These are phyloP conservation scores for Drosophila setifemur DNA, from an alignment of 1,140 invertebrate species.

Conservation along the genomic window DNA sequence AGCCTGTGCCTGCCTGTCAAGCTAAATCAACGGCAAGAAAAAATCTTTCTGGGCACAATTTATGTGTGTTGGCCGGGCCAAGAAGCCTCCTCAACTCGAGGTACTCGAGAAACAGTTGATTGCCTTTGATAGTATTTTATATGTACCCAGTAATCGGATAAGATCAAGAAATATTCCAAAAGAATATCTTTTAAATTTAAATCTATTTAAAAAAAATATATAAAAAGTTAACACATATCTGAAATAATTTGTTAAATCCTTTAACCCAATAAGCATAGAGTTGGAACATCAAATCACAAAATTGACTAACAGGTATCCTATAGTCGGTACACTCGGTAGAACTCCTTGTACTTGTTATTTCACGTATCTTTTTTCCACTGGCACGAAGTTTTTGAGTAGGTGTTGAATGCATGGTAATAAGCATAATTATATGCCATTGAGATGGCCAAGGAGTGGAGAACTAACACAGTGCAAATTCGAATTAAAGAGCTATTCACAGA, in stretches of 20 bases:
- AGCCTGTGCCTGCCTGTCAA: constrained; percentile 19
- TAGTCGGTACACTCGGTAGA: not conserved
- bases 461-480: not conserved
- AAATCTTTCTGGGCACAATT: constrained; percentile 52
- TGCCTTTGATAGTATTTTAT: no score
- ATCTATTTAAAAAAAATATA: no score
- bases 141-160: no score
- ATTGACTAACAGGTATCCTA: not conserved
- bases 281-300: no score
- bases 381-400: constrained; percentile 51
- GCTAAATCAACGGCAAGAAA: constrained; percentile 21
- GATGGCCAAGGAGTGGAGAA: constrained; percentile 46
- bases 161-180: no score
- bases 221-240: no score
- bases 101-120: not conserved
- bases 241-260: no score
- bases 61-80: constrained; percentile 24
- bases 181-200: no score
- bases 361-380: constrained; percentile 10
- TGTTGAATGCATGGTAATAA: constrained; percentile 75
- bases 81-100: not conserved
- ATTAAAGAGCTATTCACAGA: constrained; percentile 10
- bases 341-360: not conserved
- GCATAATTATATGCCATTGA: constrained; percentile 72
- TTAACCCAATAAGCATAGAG: no score